A percentile compares a stretch with the other conserved stretches of the same genome.
Evolutionary conservation across 2,888 invertebrate genomes (phyloP).

Genomic region (Galeopsomyia nigrocyanea): DNA sequence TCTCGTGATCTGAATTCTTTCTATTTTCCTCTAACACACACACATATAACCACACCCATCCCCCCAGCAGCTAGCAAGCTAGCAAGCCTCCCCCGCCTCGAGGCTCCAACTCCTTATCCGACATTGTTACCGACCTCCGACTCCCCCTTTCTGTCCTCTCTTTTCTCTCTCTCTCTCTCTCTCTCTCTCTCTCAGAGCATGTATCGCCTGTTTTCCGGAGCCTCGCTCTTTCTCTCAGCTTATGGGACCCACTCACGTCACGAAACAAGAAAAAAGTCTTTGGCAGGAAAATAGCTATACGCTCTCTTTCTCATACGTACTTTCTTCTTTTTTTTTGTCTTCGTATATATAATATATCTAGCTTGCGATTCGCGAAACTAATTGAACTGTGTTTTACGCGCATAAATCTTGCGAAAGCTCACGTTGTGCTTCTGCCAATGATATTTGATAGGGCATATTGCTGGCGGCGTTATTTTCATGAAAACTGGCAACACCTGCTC

Average conservation of each 20-base stretch:
- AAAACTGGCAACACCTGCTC: conserved; percentile 13
- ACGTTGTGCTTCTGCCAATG: neutral
- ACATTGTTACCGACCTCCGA: conserved; percentile 65
- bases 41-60: conserved; percentile 53
- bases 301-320: neutral
- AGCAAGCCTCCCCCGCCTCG: conserved; percentile 35
- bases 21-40: conserved; percentile 61
- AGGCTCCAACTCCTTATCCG: conserved; percentile 64
- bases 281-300: conserved; percentile 36
- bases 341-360: too few relatives aligned
- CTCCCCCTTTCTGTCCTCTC: neutral
- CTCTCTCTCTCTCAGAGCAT: conserved; percentile 32
- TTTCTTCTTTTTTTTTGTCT: neutral
- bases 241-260: conserved; percentile 15
- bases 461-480: too few relatives aligned
- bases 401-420: conserved; percentile 5
- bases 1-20: conserved; percentile 66
- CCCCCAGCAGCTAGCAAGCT: conserved; percentile 27
- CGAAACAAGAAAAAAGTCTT: conserved; percentile 34
- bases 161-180: conserved; percentile 41
- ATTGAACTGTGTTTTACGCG: conserved; percentile 6
- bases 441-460: too few relatives aligned
- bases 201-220: neutral
- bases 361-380: conserved; percentile 8
- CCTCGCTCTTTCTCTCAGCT: conserved; percentile 13